Evolutionary conservation across 2,888 invertebrate genomes (phyloP), one percentile per base, ranked within the genome.

Genomic region (Cheiracanthium punctorium): DNA sequence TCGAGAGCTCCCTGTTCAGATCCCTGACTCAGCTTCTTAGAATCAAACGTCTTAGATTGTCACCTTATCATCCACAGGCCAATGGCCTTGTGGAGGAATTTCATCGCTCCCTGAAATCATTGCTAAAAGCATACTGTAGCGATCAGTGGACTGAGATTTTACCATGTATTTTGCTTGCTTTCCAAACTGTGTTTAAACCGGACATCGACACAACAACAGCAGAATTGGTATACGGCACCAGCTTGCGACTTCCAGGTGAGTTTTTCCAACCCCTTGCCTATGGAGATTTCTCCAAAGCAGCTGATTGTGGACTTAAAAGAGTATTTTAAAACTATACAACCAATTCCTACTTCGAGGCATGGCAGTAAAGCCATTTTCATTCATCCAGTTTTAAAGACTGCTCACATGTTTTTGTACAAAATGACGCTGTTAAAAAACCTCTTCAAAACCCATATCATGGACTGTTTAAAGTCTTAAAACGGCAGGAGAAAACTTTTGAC

Each of bases 21-120:
- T n/a, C n/a, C n/a, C 80, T 90, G 0, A 90, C 90, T 41, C 81
- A 88, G 58, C 30, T 89, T 14, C 73, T 91, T 24, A 74, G 87
- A 0, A 90, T 90, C 4, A 76, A 88, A 24, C 89, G 89, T 75
- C 37, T 90, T 1, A 88, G 90, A 58, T 91, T 90, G 1, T 89
- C 89, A 80, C 7, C 88, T 90, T n/a, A 80, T 77, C 8, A 88
- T 88, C 90, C 92, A 30, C 89, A 90, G 64, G 20, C n/a, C 5
- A 74, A 74, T 33, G 52, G 72, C 0, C 0, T 41, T 0, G 7
- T 41, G 0, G 69, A 69, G 7, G 32, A 32, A 32, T 52, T 28
- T 1, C 37, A 75, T 32, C 33, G 37, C 8, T 28, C 33, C 1
- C 28, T 65, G 28, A 75, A 75, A 33, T 2, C 28, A 17, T 2